Percentiles rank a stretch among this genome's conserved stretches.
Conservation (phyloP, 2,888 invertebrate genomes). For the Oscheius sp. region DNA sequence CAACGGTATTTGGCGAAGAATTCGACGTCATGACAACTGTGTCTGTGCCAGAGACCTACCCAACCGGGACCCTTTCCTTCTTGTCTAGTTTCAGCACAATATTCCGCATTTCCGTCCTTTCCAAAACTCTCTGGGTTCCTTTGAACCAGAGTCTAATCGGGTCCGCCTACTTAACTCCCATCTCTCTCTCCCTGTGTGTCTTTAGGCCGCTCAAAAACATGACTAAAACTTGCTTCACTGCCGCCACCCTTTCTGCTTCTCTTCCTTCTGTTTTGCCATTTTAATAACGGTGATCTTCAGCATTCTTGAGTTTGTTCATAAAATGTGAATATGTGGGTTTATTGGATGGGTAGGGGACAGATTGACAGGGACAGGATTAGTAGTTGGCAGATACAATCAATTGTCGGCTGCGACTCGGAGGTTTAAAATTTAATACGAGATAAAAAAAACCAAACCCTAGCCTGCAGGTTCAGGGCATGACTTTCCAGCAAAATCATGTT, state of each 20-base stretch:
- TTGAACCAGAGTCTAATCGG: slow-evolving; percentile 3
- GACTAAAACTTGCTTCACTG: slow-evolving; percentile 1
- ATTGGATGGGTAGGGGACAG: not conserved
- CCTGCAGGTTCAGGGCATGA: too few relatives aligned
- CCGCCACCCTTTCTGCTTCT: not conserved
- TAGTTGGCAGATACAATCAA: too few relatives aligned
- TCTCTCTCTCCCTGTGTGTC: slow-evolving; percentile 2
- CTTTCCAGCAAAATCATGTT: too few relatives aligned
- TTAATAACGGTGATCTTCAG: slow-evolving; percentile 27
- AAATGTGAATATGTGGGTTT: not conserved
- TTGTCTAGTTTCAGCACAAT: slow-evolving; percentile 45
- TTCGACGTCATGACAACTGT: slow-evolving; percentile 59
- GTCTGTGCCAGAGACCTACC: slow-evolving; percentile 52
- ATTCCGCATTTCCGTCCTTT: slow-evolving; percentile 5
- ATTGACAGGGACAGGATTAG: too few relatives aligned
- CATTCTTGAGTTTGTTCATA: not conserved
- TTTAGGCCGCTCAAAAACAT: slow-evolving; percentile 7
- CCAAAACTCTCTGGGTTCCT: not conserved
- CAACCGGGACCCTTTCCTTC: slow-evolving; percentile 48
- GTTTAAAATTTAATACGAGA: too few relatives aligned
- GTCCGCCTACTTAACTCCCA: not conserved
- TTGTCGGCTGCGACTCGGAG: too few relatives aligned
- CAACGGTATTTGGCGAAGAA: slow-evolving; percentile 68
- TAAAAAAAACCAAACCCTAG: too few relatives aligned
- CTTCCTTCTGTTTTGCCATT: slow-evolving; percentile 21